Conservation (phyloP, 2,113 vertebrate genomes). For the Amphiprion percula region DNA sequence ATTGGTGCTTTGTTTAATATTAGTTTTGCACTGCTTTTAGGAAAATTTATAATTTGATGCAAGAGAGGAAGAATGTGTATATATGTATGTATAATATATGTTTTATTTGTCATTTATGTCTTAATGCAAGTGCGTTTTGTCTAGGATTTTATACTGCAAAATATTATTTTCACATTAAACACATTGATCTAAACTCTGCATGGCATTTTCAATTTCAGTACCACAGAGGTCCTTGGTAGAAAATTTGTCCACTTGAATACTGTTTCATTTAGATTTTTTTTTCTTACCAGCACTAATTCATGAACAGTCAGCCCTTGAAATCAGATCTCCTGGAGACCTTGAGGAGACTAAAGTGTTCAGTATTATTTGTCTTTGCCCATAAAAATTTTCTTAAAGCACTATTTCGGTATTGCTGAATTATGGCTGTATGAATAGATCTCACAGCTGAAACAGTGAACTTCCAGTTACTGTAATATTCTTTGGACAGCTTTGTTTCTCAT, state of each 20-base stretch:
- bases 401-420: conserved; percentile 1
- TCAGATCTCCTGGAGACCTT: not conserved
- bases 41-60: conserved; percentile 74
- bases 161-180: conserved; percentile 10
- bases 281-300: conserved; percentile 36
- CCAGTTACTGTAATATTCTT: not conserved
- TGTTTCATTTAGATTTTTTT: conserved; percentile 12
- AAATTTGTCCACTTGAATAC: conserved; percentile 21
- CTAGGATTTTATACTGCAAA: not conserved
- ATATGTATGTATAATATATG: not conserved
- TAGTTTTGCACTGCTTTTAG: conserved; percentile 88
- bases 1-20: conserved; percentile 85
- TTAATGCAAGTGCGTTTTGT: not conserved
- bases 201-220: conserved; percentile 24
- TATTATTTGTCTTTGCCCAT: not conserved
- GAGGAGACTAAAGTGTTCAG: not conserved
- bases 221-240: not conserved
- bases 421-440: not conserved
- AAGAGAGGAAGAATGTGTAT: conserved; percentile 49
- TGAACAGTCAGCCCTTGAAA: conserved; percentile 45
- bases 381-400: not conserved
- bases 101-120: not conserved
- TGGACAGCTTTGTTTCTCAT: conserved; percentile 13
- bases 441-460: not conserved
- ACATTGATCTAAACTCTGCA: conserved; percentile 22